phyloP scores from a whole-genome alignment of 2,113 vertebrate species.

The Helogale parvula region DNA sequence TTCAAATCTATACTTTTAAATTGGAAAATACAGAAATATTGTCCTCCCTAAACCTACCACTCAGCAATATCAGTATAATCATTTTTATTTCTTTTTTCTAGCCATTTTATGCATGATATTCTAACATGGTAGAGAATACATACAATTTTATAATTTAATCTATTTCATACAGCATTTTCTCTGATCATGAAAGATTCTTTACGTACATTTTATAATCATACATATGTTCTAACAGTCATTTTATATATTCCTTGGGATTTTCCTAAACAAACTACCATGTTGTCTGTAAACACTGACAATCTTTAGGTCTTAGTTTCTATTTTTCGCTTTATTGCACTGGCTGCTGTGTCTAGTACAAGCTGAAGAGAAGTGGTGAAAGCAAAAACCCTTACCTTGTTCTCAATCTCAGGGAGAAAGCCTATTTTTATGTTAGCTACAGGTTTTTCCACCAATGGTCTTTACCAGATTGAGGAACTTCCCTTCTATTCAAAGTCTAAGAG shows the following conservation, averaged over 20 bases:
- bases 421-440: not conserved
- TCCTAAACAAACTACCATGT: not conserved
- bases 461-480: not conserved
- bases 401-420: not conserved
- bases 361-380: not conserved
- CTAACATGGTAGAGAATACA: not conserved
- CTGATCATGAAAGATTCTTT: not conserved
- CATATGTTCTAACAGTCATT: not conserved
- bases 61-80: not conserved
- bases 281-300: not conserved
- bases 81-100: not conserved
- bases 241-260: not conserved
- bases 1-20: not conserved
- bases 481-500: not conserved
- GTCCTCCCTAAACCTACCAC: constrained; percentile 9
- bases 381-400: not conserved
- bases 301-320: not conserved
- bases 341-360: not conserved
- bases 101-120: not conserved
- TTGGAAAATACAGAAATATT: constrained; percentile 14
- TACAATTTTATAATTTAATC: not conserved
- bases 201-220: not conserved
- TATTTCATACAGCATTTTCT: not conserved
- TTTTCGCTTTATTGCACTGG: not conserved
- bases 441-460: not conserved